Evolutionary conservation across 2,888 invertebrate species (phyloP).

Genomic region (Sphaerophoria taeniata): DNA sequence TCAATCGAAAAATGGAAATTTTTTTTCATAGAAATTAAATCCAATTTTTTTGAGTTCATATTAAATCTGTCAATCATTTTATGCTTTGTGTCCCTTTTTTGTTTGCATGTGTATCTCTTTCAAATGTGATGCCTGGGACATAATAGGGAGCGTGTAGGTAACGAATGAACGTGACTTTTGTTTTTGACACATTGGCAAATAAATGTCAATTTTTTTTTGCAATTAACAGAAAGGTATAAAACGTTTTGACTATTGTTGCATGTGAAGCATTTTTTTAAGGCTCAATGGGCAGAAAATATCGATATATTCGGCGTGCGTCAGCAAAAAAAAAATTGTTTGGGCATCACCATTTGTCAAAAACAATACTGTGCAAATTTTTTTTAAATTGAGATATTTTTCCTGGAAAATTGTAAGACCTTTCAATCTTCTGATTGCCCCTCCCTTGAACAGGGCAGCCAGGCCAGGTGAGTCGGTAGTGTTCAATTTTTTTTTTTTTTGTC

Average conservation of each 20-base stretch:
- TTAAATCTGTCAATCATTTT: slow-evolving; percentile 32
- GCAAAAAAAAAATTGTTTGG: no score
- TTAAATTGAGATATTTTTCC: no score
- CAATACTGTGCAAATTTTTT: no score
- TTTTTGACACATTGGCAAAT: slow-evolving; percentile 52
- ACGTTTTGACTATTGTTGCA: background rate
- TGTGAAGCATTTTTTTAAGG: background rate
- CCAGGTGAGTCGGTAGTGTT: no score
- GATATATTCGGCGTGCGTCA: no score
- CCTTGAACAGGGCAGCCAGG: no score
- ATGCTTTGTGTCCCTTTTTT: background rate
- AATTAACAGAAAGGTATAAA: slow-evolving; percentile 44
- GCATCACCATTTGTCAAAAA: no score
- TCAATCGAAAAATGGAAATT: background rate
- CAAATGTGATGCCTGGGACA: background rate
- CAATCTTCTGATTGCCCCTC: no score
- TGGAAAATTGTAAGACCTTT: no score
- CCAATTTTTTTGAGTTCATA: slow-evolving; percentile 20
- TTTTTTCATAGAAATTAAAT: slow-evolving; percentile 24
- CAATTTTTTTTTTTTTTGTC: no score
- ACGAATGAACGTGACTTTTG: slow-evolving; percentile 34
- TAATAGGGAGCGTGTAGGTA: background rate
- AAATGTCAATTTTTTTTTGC: slow-evolving; percentile 62
- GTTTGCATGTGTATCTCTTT: background rate
- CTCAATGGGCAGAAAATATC: no score